Evolutionary conservation across 2,797 vertebrate species (phyloP), one percentile per base, ranked within the genome.

Genomic region (Protosalanx chinensis): DNA sequence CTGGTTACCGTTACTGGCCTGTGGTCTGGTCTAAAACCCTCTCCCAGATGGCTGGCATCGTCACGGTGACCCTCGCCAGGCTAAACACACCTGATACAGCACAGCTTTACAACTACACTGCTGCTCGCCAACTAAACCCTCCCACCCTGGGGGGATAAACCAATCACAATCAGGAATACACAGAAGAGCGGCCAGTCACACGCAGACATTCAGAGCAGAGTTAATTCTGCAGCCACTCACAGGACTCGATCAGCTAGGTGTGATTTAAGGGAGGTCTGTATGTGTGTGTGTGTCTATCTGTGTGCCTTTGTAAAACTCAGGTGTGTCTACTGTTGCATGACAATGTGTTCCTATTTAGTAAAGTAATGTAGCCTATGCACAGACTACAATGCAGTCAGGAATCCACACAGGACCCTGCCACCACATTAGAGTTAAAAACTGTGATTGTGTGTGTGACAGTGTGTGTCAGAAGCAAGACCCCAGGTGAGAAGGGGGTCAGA

Each of bases 41-140:
- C 72, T 66, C 65, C 46, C 84, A 86, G 82, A 86, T 80, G 83
- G 82, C 30, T 0, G 6, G 27, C 75, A 67, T 46, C 7, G 18
- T 71, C 53, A 64, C 29, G 0, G 74, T 65, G 29, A 78, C 27
- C 51, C 51, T 56, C 51, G 4, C 51, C 18, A 56, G 51, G 51
- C 51, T 18, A 56, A 4, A 37, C 65, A 72, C 33, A 46, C 51
- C 46, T 58, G 63, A 72, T 46, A 75, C 62, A 61, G 78, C 70
- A 51, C 27, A 3, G 69, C 60, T 75, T 79, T 81, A 85, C 79
- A 68, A 37, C 77, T 65, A 56, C 15, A n/a, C 15, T 77, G 46
- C 46, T 46, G 41, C 41, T 46, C 41, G 7, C 41, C 41, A 46
- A 46, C 8, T 71, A 61, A 74, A 32, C n/a, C 79, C 73, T 69